Conservation (phyloP, 37 sponge, comb jelly and placozoan species). For the Sycon ciliatum region DNA sequence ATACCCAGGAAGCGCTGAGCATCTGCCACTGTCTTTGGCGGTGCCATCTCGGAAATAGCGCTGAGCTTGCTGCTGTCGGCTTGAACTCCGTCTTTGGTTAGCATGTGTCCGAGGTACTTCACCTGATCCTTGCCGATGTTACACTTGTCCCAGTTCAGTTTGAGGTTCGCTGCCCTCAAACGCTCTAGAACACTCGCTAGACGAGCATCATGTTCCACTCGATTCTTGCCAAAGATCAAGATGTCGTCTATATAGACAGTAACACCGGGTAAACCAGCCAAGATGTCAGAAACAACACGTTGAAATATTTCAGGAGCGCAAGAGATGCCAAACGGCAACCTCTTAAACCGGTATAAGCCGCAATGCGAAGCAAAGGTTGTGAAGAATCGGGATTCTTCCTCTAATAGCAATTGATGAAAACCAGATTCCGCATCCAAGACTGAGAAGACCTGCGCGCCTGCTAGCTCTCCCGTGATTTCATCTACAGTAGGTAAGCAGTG, state of each 20-base stretch:
- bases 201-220: constrained; percentile 13
- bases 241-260: constrained; percentile 25
- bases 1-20: constrained; percentile 13
- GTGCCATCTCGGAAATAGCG: constrained; percentile 2
- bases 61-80: not conserved
- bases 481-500: constrained; percentile 11
- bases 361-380: constrained; percentile 13
- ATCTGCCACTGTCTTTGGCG: constrained; percentile 1
- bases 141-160: constrained; percentile 11
- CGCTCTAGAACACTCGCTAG: not conserved
- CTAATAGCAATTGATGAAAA: constrained; percentile 8
- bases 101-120: constrained; percentile 25
- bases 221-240: constrained; percentile 16
- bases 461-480: not conserved
- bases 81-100: not conserved
- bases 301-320: constrained; percentile 31
- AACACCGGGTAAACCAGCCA: constrained; percentile 20
- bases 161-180: not conserved
- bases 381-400: not conserved
- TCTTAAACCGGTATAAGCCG: constrained; percentile 2
- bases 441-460: constrained; percentile 11
- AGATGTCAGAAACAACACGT: constrained; percentile 10
- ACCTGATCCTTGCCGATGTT: not conserved
- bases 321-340: constrained; percentile 25
- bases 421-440: constrained; percentile 2